These are phyloP conservation scores for Drosophila nigricruria DNA, from an alignment of 2,888 invertebrate species.

Conservation along the genomic window DNA sequence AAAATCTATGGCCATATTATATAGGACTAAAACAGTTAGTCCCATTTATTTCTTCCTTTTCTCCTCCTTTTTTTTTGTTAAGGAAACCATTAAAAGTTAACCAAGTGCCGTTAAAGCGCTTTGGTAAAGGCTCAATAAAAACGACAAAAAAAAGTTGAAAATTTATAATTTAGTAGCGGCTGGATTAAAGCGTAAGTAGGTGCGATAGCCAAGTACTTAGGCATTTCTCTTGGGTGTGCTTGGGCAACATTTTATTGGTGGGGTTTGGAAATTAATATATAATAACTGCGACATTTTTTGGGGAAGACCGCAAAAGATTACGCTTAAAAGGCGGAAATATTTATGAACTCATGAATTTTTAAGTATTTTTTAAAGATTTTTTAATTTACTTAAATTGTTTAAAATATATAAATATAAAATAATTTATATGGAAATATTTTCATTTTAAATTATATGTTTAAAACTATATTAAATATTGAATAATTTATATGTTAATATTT, in stretches of 20 bases:
- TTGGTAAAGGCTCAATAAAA: conserved; percentile 16
- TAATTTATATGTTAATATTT: too few relatives aligned
- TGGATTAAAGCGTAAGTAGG: conserved; percentile 1
- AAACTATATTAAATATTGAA: too few relatives aligned
- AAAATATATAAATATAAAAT: background rate
- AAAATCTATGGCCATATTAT: background rate
- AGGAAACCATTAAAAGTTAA: conserved; percentile 41
- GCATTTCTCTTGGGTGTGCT: conserved; percentile 7
- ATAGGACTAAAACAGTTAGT: conserved; percentile 8
- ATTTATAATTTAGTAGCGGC: conserved; percentile 6
- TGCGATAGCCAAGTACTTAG: conserved; percentile 5
- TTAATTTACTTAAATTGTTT: too few relatives aligned
- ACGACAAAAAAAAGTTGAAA: background rate
- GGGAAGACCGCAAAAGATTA: too few relatives aligned
- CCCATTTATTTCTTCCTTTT: conserved; percentile 3
- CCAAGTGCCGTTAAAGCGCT: conserved; percentile 49
- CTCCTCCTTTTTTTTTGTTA: background rate
- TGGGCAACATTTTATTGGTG: background rate
- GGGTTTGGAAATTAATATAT: background rate
- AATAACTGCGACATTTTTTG: conserved; percentile 6
- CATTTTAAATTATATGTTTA: too few relatives aligned
- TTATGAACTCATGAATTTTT: background rate
- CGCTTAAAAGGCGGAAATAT: background rate
- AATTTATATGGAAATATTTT: too few relatives aligned
- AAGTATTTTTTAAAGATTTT: background rate